These are phyloP conservation scores for Drosophila ercepeae DNA, from an alignment of 1,140 invertebrate species.

Conservation along the genomic window DNA sequence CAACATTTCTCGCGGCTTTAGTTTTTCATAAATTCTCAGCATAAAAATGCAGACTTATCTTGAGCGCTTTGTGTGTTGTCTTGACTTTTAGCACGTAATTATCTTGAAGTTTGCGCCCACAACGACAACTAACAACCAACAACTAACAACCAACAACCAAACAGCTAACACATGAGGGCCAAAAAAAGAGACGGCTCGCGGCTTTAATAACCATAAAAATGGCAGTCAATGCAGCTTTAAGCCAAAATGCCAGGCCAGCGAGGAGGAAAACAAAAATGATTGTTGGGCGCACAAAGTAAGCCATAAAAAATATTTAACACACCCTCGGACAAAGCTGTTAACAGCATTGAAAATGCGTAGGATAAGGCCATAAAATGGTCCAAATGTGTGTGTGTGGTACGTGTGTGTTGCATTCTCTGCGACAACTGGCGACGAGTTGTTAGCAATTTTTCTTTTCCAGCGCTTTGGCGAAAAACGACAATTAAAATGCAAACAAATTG, in stretches of 20 bases:
- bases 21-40: conserved; percentile 36
- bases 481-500: conserved; percentile 82
- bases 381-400: conserved; percentile 23
- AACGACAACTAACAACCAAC: conserved; percentile 27
- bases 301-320: conserved; percentile 82
- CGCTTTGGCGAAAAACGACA: conserved; percentile 71
- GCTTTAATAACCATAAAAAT: conserved; percentile 76
- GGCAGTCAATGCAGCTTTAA: conserved; percentile 61
- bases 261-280: conserved; percentile 47
- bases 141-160: conserved; percentile 9
- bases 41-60: conserved; percentile 54
- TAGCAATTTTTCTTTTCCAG: conserved; percentile 68
- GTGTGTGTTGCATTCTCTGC: conserved; percentile 52
- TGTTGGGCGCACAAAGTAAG: conserved; percentile 72
- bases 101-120: conserved; percentile 68
- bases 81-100: conserved; percentile 73
- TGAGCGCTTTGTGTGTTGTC: conserved; percentile 63
- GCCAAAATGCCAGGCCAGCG: conserved; percentile 36
- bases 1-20: conserved; percentile 15
- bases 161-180: conserved; percentile 42
- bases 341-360: conserved; percentile 76
- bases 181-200: conserved; percentile 36
- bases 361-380: conserved; percentile 69
- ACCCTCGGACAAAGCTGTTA: conserved; percentile 80
- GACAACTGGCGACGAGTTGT: conserved; percentile 78